Conservation (phyloP, 2,113 vertebrate genomes). For the Urocitellus parryii region DNA sequence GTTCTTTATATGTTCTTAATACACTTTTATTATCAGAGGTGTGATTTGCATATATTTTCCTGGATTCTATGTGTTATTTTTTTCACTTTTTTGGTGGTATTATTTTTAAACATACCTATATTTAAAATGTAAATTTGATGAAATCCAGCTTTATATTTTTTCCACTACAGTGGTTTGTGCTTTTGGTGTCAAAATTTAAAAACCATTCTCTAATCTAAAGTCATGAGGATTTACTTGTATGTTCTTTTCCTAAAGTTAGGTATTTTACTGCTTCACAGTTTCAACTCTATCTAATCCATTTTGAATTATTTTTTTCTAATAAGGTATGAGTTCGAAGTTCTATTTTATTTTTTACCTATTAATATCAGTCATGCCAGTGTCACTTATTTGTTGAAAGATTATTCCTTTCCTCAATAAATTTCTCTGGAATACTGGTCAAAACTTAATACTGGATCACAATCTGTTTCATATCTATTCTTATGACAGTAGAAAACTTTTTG, state of each 20-base stretch:
- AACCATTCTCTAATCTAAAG: not conserved
- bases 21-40: not conserved
- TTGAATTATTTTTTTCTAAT: not conserved
- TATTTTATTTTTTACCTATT: not conserved
- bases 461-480: too few relatives aligned
- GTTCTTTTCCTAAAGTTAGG: not conserved
- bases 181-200: not conserved
- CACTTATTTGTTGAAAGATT: not conserved
- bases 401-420: not conserved
- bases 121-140: not conserved
- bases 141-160: not conserved
- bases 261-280: not conserved
- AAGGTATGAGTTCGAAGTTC: not conserved
- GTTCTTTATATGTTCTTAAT: not conserved
- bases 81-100: not conserved
- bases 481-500: not conserved
- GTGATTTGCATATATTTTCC: not conserved
- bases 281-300: not conserved
- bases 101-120: not conserved
- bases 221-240: not conserved
- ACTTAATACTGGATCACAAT: not conserved
- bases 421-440: not conserved
- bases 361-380: too few relatives aligned
- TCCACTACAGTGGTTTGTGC: not conserved
- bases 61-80: not conserved